Percentiles rank a stretch among this genome's conserved stretches.
These are phyloP conservation scores for Enteromius radiatus DNA, from an alignment of 2,797 vertebrate genomes.

Conservation along the genomic window DNA sequence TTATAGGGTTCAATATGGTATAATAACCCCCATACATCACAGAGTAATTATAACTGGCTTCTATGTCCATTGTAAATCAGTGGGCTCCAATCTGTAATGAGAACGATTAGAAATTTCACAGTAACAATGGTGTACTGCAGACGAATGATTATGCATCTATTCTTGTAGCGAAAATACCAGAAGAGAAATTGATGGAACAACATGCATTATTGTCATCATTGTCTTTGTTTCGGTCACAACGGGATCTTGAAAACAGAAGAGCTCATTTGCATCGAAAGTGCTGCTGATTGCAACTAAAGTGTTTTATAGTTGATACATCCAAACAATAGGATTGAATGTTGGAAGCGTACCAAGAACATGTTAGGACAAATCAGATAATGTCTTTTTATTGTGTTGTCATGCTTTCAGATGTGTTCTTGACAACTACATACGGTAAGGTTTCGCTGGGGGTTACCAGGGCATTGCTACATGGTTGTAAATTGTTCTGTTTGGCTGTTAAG, in stretches of 20 bases:
- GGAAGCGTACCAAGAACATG: constrained; percentile 47
- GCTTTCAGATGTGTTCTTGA: constrained; percentile 46
- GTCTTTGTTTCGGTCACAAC: constrained; percentile 55
- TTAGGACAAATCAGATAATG: constrained; percentile 53
- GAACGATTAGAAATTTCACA: constrained; percentile 49
- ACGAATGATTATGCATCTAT: constrained; percentile 35
- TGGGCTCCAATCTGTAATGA: constrained; percentile 50
- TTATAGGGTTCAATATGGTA: constrained; percentile 40
- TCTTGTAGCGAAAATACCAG: constrained; percentile 34
- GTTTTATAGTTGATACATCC: constrained; percentile 50
- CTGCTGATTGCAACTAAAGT: constrained; percentile 58
- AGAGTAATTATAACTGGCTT: constrained; percentile 56
- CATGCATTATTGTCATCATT: constrained; percentile 50
- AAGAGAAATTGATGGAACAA: constrained; percentile 44
- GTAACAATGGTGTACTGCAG: constrained; percentile 40
- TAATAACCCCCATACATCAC: constrained; percentile 57
- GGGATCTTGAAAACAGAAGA: constrained; percentile 36
- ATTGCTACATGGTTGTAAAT: background rate
- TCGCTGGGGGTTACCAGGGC: background rate
- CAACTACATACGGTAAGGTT: background rate
- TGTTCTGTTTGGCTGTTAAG: background rate
- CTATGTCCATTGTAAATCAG: constrained; percentile 57
- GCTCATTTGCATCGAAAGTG: constrained; percentile 62
- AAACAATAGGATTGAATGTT: constrained; percentile 48
- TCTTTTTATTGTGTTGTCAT: constrained; percentile 50